These are phyloP conservation scores for Uloborus plumipes DNA, from an alignment of 2,888 invertebrate genomes.

Conservation along the genomic window DNA sequence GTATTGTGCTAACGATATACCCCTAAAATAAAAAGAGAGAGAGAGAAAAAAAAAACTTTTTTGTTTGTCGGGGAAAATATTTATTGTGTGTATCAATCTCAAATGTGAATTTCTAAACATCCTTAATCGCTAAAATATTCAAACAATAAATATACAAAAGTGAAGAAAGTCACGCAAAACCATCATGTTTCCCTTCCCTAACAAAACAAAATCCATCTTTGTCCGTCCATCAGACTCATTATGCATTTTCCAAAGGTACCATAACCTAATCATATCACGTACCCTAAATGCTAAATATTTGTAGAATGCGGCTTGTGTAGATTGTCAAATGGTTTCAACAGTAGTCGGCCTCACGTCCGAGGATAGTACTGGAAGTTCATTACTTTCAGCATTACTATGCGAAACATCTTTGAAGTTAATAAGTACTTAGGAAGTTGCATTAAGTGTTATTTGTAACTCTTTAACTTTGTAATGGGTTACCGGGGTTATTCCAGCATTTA, in stretches of 20 bases:
- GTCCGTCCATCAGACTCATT: no score
- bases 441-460: constrained; percentile 46
- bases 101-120: no score
- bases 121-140: no score
- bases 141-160: no score
- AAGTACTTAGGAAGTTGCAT: constrained; percentile 30
- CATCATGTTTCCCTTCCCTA: no score
- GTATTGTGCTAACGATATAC: no score
- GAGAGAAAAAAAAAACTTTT: no score
- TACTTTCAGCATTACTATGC: constrained; percentile 39
- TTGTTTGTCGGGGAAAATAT: no score
- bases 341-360: constrained; percentile 16
- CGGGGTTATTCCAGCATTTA: constrained; percentile 21
- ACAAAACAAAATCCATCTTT: no score
- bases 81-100: no score
- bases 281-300: constrained; percentile 30
- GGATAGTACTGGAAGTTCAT: constrained; percentile 13
- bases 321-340: constrained; percentile 11
- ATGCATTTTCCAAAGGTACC: background rate
- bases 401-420: constrained; percentile 26
- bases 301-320: constrained; percentile 11
- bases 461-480: constrained; percentile 24
- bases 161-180: no score
- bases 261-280: constrained; percentile 23
- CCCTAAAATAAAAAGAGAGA: no score